phyloP scores from a whole-genome alignment of 2,888 invertebrate genomes.

The Arrhopalites spinosus region DNA sequence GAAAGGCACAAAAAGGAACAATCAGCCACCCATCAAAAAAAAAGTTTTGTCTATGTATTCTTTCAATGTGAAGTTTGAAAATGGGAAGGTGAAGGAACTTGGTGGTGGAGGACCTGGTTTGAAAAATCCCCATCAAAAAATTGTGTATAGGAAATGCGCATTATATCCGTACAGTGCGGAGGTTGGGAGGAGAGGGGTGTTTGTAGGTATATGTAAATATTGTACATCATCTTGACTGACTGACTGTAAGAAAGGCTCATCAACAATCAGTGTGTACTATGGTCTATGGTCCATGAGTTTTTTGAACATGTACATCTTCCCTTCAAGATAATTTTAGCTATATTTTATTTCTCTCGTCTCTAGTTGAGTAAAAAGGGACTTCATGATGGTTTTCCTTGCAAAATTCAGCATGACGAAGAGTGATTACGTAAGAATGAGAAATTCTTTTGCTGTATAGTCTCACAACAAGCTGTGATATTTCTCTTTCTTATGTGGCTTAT shows the following conservation, averaged over 20 bases:
- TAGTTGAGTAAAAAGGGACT: background rate
- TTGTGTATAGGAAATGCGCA: background rate
- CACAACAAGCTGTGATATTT: too few relatives aligned
- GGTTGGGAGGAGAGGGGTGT: slow-evolving; percentile 2
- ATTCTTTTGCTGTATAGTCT: background rate
- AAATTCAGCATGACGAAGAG: slow-evolving; percentile 10
- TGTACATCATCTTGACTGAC: background rate
- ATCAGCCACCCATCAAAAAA: slow-evolving; percentile 31
- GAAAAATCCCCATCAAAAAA: slow-evolving; percentile 4
- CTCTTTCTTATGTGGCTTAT: too few relatives aligned
- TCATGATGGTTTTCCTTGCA: background rate
- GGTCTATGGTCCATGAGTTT: slow-evolving; percentile 21
- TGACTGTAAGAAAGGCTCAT: background rate
- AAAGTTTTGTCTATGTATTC: background rate
- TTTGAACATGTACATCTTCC: background rate
- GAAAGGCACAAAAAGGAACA: slow-evolving; percentile 14
- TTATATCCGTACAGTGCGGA: too few relatives aligned
- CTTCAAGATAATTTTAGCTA: background rate
- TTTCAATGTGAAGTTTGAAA: slow-evolving; percentile 6
- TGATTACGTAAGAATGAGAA: background rate
- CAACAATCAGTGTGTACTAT: slow-evolving; percentile 21
- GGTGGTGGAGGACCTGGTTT: slow-evolving; percentile 24
- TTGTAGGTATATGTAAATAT: background rate
- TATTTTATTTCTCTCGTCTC: background rate
- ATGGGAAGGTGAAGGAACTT: slow-evolving; percentile 45